phyloP scores from a whole-genome alignment of 2,113 vertebrate species.

The Antigone vipio region DNA sequence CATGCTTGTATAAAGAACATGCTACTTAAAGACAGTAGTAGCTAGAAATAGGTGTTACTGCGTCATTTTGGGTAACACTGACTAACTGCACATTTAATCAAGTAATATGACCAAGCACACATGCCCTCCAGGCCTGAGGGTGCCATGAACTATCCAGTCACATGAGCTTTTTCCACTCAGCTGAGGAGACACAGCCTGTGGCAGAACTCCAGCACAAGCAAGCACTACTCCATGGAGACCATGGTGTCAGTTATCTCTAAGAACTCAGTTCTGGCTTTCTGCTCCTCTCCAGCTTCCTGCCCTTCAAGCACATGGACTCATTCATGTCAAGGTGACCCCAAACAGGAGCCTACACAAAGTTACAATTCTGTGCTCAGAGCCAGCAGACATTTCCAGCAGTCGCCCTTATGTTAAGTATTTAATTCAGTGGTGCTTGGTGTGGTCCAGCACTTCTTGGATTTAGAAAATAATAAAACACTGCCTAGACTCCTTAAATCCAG shows the following conservation, averaged over 20 bases:
- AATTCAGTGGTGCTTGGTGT: too few species aligned
- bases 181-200: neutral
- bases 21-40: neutral
- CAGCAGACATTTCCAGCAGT: neutral
- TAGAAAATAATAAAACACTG: neutral
- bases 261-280: neutral
- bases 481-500: neutral
- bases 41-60: neutral
- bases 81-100: neutral
- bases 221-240: fast-evolving
- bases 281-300: neutral
- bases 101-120: neutral
- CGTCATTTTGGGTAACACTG: neutral
- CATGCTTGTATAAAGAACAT: neutral
- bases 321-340: neutral
- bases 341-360: neutral
- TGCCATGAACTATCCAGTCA: neutral
- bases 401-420: neutral
- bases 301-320: neutral
- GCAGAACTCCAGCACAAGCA: neutral
- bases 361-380: neutral
- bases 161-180: neutral
- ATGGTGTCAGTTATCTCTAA: neutral
- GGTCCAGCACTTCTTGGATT: neutral
- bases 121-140: neutral